These are phyloP conservation scores for Chamaea fasciata DNA, from an alignment of 2,113 vertebrate species.

Conservation along the genomic window DNA sequence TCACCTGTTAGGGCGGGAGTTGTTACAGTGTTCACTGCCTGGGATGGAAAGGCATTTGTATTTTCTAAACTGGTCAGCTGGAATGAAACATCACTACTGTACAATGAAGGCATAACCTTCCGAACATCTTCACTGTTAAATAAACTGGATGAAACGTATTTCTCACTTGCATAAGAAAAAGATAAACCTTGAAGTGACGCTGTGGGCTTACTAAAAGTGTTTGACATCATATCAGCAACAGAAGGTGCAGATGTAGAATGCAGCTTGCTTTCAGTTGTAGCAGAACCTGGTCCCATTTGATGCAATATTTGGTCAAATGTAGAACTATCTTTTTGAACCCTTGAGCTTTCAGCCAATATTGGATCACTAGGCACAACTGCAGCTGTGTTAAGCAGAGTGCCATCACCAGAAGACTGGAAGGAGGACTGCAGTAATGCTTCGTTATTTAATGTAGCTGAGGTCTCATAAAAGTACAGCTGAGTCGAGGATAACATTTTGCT, in stretches of 20 bases:
- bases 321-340: slow-evolving; percentile 65
- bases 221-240: slow-evolving; percentile 4
- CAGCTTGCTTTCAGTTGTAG: slow-evolving; percentile 55
- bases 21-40: slow-evolving; percentile 22
- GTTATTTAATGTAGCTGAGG: slow-evolving; percentile 66
- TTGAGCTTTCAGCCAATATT: slow-evolving; percentile 63
- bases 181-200: slow-evolving; percentile 60
- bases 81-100: slow-evolving; percentile 46
- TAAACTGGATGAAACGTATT: slow-evolving; percentile 59
- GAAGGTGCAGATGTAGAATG: slow-evolving; percentile 53
- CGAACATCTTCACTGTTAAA: slow-evolving; percentile 61
- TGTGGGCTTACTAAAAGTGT: slow-evolving; percentile 55
- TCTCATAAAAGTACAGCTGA: slow-evolving; percentile 58
- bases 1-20: slow-evolving; percentile 57
- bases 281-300: slow-evolving; percentile 56
- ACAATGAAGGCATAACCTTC: slow-evolving; percentile 53
- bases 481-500: slow-evolving; percentile 67
- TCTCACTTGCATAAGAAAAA: slow-evolving; percentile 56
- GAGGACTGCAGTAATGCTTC: slow-evolving; percentile 69
- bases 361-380: slow-evolving; percentile 56
- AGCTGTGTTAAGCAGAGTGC: slow-evolving; percentile 59
- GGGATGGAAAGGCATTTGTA: slow-evolving; percentile 14
- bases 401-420: slow-evolving; percentile 65
- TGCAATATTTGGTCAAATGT: slow-evolving; percentile 61
- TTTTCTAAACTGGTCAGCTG: slow-evolving; percentile 60